Evolutionary conservation across 2,113 vertebrate genomes (phyloP).

Genomic region (Gnathonemus longibarbis): DNA sequence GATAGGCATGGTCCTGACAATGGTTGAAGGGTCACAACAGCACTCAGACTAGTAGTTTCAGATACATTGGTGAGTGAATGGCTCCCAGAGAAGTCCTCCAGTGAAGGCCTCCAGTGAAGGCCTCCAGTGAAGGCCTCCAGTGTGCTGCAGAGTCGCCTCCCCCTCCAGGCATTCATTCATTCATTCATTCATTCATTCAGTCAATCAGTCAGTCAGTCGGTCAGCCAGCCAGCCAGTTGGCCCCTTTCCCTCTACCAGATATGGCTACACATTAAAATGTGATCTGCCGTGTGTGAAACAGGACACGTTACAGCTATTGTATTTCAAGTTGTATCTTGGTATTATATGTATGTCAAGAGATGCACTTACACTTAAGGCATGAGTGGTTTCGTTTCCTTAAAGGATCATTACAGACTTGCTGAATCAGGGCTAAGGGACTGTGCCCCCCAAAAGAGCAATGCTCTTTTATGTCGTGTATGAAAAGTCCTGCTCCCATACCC

Average conservation of each 20-base stretch:
- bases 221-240: background rate
- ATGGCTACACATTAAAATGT: background rate
- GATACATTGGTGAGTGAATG: background rate
- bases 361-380: background rate
- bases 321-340: background rate
- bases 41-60: background rate
- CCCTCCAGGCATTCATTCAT: background rate
- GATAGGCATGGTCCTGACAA: background rate
- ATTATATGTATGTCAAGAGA: background rate
- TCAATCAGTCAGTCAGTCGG: background rate
- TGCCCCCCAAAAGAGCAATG: background rate
- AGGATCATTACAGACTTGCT: background rate
- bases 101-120: background rate
- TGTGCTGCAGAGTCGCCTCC: background rate
- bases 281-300: background rate
- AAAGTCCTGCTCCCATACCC: background rate
- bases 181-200: background rate
- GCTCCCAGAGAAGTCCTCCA: background rate
- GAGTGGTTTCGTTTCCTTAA: background rate
- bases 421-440: background rate
- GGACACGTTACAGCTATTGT: background rate
- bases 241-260: background rate
- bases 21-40: background rate
- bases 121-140: background rate
- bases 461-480: background rate